Evolutionary conservation across 1,140 invertebrate species (phyloP).

Genomic region (Diorhabda carinulata): DNA sequence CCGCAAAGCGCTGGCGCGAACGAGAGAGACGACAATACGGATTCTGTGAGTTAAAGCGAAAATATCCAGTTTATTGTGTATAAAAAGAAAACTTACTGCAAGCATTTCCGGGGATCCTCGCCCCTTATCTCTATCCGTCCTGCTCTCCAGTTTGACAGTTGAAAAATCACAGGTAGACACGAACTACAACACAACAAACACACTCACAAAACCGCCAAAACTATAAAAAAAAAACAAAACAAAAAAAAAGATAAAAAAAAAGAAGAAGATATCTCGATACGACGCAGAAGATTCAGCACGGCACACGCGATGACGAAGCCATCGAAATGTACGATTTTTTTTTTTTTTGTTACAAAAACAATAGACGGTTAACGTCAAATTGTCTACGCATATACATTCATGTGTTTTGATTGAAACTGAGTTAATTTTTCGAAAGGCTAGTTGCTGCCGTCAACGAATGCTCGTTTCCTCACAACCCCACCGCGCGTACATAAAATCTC

Average conservation of each 20-base stretch:
- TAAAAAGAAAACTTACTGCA: slow-evolving; percentile 37
- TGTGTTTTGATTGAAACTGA: slow-evolving; percentile 50
- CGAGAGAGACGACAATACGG: not conserved
- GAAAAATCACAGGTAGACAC: not conserved
- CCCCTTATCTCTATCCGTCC: slow-evolving; percentile 45
- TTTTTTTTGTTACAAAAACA: not conserved
- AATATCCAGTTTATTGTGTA: too few species aligned
- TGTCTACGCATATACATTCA: slow-evolving; percentile 40
- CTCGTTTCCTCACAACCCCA: slow-evolving; percentile 42
- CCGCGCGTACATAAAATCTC: slow-evolving; percentile 48
- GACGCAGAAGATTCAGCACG: slow-evolving; percentile 20
- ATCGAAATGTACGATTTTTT: not conserved
- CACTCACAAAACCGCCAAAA: slow-evolving; percentile 23
- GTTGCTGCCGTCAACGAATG: slow-evolving; percentile 44
- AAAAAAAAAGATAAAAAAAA: slow-evolving; percentile 25
- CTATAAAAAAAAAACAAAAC: slow-evolving; percentile 24
- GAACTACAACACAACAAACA: slow-evolving; percentile 14
- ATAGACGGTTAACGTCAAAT: slow-evolving; percentile 4
- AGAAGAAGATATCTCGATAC: not conserved
- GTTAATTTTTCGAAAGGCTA: slow-evolving; percentile 45
- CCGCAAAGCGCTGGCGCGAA: not conserved
- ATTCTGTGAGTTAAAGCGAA: too few species aligned
- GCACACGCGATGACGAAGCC: slow-evolving; percentile 25
- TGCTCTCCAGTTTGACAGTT: slow-evolving; percentile 44
- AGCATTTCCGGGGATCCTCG: slow-evolving; percentile 45